A percentile compares a stretch with the other conserved stretches of the same genome.
Conservation (phyloP, 2,113 vertebrate genomes). For the Callionymus lyra region DNA sequence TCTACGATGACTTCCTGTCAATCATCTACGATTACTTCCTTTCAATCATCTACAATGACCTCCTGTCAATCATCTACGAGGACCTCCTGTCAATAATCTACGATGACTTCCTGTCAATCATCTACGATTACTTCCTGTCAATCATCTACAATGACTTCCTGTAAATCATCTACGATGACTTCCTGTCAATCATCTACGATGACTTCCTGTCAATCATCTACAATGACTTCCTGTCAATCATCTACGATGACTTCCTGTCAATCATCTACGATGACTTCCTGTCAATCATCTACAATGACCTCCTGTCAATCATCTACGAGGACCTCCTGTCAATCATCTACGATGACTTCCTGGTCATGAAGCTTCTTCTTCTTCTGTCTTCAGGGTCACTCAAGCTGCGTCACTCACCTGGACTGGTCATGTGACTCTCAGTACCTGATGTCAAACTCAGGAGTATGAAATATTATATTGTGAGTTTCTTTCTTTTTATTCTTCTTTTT, state of each 20-base stretch:
- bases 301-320: too few species aligned
- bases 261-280: too few species aligned
- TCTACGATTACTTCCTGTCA: too few species aligned
- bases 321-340: constrained; percentile 30
- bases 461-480: constrained; percentile 98
- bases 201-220: constrained; percentile 13
- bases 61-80: too few species aligned
- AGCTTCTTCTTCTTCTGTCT: too few species aligned
- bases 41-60: constrained; percentile 32
- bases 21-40: too few species aligned
- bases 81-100: constrained; percentile 30
- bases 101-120: constrained; percentile 18
- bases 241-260: constrained; percentile 22
- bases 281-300: constrained; percentile 33
- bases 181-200: constrained; percentile 31
- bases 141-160: constrained; percentile 37
- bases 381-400: constrained; percentile 97
- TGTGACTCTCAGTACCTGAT: constrained; percentile 91
- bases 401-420: constrained; percentile 97
- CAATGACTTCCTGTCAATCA: constrained; percentile 31
- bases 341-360: constrained; percentile 17
- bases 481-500: too few species aligned
- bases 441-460: constrained; percentile 97
- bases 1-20: constrained; percentile 22
- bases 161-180: too few species aligned